A percentile compares a stretch with the other conserved stretches of the same genome.
Evolutionary conservation across 2,797 vertebrate genomes (phyloP).

Genomic region (Leptatherina wallacei): DNA sequence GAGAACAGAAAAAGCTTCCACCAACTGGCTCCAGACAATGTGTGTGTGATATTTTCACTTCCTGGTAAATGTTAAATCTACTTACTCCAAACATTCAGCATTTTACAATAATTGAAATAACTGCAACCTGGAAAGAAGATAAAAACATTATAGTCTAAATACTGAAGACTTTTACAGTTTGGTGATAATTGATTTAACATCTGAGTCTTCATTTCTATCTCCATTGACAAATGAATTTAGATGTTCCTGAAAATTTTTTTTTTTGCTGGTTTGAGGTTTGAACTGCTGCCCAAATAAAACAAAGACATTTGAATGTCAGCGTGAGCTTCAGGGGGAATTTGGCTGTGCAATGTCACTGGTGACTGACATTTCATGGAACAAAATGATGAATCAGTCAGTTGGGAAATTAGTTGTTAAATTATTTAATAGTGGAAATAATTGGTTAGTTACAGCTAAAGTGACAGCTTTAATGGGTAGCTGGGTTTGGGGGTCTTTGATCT

Average conservation of each 20-base stretch:
- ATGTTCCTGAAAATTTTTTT: too few species aligned
- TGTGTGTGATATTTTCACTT: conserved; percentile 70
- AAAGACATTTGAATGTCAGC: not conserved
- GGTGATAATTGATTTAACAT: not conserved
- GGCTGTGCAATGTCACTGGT: not conserved
- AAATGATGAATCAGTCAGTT: not conserved
- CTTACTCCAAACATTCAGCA: conserved; percentile 39
- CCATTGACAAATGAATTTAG: not conserved
- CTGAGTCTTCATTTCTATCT: not conserved
- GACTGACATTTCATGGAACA: not conserved
- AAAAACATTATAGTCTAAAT: not conserved
- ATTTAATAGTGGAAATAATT: not conserved
- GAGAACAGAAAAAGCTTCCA: conserved; percentile 70
- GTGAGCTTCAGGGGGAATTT: not conserved
- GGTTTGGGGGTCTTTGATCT: not conserved
- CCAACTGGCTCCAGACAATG: conserved; percentile 67
- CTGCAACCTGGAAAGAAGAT: too few species aligned
- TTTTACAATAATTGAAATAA: conserved; percentile 9
- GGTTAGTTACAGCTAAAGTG: not conserved
- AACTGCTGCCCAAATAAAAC: not conserved
- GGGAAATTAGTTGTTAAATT: not conserved
- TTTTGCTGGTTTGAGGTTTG: not conserved
- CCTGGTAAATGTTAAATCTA: conserved; percentile 56
- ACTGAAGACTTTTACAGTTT: not conserved
- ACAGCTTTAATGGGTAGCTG: not conserved